phyloP scores from a whole-genome alignment of 1,140 invertebrate species.

The Radopholus similis region DNA sequence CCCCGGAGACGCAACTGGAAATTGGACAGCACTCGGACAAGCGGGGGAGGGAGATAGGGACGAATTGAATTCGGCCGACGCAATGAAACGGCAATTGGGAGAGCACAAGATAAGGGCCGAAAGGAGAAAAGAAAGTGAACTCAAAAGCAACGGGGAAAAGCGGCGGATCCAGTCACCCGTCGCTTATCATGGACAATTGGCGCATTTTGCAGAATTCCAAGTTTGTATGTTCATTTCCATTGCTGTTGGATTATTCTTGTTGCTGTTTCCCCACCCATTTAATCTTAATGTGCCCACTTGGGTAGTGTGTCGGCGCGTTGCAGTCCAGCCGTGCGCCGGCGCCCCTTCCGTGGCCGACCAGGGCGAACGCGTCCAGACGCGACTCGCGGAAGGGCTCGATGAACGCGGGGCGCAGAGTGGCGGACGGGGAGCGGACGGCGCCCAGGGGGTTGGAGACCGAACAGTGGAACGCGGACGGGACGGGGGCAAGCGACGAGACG shows the following conservation, averaged over 20 bases:
- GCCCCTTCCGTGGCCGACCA: slow-evolving; percentile 17
- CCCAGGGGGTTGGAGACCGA: slow-evolving; percentile 31
- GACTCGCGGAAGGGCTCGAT: slow-evolving; percentile 36
- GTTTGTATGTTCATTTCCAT: too few relatives aligned
- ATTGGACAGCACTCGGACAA: background rate
- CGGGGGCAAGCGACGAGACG: background rate
- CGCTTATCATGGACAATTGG: background rate
- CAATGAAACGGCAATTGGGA: background rate
- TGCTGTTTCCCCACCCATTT: background rate
- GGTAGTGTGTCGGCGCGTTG: slow-evolving; percentile 41
- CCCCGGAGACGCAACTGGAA: too few relatives aligned
- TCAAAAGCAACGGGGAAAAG: background rate
- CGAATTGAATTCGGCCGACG: background rate
- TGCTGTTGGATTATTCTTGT: background rate
- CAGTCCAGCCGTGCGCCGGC: slow-evolving; percentile 36
- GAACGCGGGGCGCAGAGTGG: slow-evolving; percentile 34
- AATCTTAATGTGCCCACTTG: slow-evolving; percentile 24
- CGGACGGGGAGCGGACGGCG: slow-evolving; percentile 24
- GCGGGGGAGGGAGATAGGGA: background rate
- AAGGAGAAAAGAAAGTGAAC: background rate
- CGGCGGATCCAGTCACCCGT: background rate
- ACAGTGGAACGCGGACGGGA: slow-evolving; percentile 30
- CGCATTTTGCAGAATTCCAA: too few relatives aligned
- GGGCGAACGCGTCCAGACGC: slow-evolving; percentile 35
- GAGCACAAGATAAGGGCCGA: background rate